Evolutionary conservation across 2,888 invertebrate genomes (phyloP).

Genomic region (Zaprionus lineosus): DNA sequence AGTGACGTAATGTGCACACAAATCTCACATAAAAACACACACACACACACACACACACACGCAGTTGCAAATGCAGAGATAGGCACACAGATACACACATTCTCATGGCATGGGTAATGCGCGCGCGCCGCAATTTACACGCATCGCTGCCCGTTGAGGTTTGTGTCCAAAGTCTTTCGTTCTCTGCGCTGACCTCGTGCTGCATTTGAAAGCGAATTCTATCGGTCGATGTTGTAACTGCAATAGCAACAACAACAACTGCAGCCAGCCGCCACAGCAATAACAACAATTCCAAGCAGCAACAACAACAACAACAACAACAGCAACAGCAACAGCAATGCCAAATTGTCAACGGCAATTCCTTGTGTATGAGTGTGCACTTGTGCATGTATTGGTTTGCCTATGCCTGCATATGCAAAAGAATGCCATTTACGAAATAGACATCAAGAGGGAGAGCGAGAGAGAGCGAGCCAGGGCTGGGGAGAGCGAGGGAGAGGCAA

Average conservation of each 20-base stretch:
- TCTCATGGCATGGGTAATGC: neutral
- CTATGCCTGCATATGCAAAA: no score
- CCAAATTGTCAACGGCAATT: conserved; percentile 11
- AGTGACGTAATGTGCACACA: conserved; percentile 34
- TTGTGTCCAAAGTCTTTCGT: conserved; percentile 72
- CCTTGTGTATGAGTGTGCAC: neutral
- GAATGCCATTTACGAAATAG: conserved; percentile 26
- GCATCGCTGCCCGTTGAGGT: conserved; percentile 55
- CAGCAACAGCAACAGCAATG: neutral
- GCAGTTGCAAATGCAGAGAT: no score
- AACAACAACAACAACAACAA: conserved; percentile 10
- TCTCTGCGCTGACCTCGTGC: conserved; percentile 63
- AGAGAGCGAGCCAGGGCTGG: neutral
- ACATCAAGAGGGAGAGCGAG: neutral
- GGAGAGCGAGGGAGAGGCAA: neutral
- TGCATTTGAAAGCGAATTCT: conserved; percentile 47
- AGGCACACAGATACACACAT: no score
- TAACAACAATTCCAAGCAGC: conserved; percentile 5
- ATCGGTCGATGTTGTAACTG: conserved; percentile 18
- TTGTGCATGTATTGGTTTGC: neutral
- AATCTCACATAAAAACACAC: conserved; percentile 2
- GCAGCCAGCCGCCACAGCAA: neutral
- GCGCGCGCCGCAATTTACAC: conserved; percentile 47
- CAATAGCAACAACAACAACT: conserved; percentile 10
- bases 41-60: conserved; percentile 3